phyloP scores from a whole-genome alignment of 2,113 vertebrate species.

The Oenanthe melanoleuca region DNA sequence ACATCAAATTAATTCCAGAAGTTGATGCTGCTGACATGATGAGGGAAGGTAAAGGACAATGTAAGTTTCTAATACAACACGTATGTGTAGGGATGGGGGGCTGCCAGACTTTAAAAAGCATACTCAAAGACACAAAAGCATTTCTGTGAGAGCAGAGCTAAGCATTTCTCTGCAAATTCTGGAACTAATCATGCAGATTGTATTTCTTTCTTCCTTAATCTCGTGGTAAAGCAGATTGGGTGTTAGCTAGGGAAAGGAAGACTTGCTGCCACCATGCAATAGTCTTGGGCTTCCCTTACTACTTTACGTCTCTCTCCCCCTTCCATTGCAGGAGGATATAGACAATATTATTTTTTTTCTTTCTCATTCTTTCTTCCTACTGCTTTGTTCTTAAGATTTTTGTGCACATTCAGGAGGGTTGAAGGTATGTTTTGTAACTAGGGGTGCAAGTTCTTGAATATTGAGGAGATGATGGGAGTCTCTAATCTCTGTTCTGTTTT shows the following conservation, averaged over 20 bases:
- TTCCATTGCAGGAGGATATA: background rate
- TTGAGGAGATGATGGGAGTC: background rate
- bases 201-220: slow-evolving; percentile 32
- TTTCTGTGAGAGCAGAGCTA: background rate
- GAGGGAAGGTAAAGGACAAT: slow-evolving; percentile 27
- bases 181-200: slow-evolving; percentile 18
- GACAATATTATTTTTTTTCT: background rate
- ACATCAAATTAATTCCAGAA: slow-evolving; percentile 46
- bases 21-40: background rate
- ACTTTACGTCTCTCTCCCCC: background rate
- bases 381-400: background rate
- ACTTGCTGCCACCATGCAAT: background rate
- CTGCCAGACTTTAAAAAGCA: slow-evolving; percentile 13
- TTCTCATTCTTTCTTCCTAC: background rate
- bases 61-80: background rate
- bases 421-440: background rate
- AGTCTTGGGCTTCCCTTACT: background rate
- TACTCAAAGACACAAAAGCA: background rate
- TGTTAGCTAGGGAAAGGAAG: slow-evolving; percentile 17
- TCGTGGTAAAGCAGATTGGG: background rate
- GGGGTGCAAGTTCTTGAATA: background rate
- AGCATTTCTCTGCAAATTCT: slow-evolving; percentile 28
- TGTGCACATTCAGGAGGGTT: background rate
- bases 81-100: background rate
- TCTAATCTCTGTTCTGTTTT: background rate